These are phyloP conservation scores for Crotophaga sulcirostris DNA, from an alignment of 2,113 vertebrate species.

Conservation along the genomic window DNA sequence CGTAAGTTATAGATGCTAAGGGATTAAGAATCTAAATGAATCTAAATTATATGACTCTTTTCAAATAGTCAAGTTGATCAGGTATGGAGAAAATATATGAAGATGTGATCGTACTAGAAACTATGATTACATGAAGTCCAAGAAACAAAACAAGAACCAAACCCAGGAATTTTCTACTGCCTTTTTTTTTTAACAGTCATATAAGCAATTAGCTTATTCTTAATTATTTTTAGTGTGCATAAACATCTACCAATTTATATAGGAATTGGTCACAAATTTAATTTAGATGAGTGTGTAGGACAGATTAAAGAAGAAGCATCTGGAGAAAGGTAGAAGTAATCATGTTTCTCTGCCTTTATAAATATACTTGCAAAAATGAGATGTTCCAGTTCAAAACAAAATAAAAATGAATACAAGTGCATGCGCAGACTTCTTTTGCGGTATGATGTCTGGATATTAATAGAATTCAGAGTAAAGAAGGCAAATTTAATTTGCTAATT, in stretches of 20 bases:
- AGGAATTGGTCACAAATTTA: neutral
- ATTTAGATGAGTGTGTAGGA: neutral
- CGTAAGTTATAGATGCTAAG: neutral
- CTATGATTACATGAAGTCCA: neutral
- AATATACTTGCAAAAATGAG: neutral
- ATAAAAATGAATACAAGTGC: neutral
- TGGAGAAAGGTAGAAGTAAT: neutral
- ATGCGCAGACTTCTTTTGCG: neutral
- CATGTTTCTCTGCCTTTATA: neutral
- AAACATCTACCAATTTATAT: neutral
- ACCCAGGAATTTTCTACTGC: neutral
- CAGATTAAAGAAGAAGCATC: neutral
- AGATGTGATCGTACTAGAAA: neutral
- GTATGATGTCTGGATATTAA: neutral
- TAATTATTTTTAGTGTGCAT: neutral
- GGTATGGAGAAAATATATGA: neutral
- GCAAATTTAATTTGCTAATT: conserved; percentile 20
- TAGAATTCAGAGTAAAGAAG: conserved; percentile 6
- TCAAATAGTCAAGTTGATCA: neutral
- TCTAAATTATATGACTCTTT: neutral
- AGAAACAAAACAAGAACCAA: neutral
- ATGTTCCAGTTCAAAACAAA: neutral
- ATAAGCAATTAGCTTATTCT: neutral
- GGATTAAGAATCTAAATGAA: neutral
- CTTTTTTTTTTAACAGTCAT: neutral